A percentile compares a stretch with the other conserved stretches of the same genome.
These are phyloP conservation scores for Ormia ochracea DNA, from an alignment of 2,888 invertebrate species.

Conservation along the genomic window DNA sequence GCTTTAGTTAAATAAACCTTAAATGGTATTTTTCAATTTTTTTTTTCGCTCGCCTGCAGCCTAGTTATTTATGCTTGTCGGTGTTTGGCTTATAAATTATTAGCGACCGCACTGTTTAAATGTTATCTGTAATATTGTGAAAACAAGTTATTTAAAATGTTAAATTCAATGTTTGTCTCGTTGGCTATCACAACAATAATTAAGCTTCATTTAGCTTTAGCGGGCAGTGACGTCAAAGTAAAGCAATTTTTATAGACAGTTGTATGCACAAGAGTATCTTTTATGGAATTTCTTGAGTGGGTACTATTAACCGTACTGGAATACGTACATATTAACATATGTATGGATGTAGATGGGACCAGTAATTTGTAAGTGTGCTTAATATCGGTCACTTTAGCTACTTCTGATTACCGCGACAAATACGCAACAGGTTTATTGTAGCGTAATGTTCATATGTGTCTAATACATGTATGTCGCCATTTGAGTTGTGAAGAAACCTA, in stretches of 20 bases:
- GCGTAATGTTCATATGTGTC: neutral
- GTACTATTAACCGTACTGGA: too few species aligned
- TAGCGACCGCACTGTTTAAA: conserved; percentile 40
- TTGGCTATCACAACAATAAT: conserved; percentile 33
- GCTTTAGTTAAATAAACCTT: conserved; percentile 41
- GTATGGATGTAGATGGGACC: neutral
- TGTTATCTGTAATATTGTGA: conserved; percentile 49
- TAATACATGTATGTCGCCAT: too few species aligned
- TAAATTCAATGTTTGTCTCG: conserved; percentile 40
- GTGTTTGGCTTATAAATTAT: neutral
- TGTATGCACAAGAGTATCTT: neutral
- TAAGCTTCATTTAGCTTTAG: conserved; percentile 39
- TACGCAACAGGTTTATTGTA: conserved; percentile 32
- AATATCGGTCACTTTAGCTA: conserved; percentile 19
- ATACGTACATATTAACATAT: too few species aligned
- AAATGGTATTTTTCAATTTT: conserved; percentile 35
- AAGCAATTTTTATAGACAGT: neutral
- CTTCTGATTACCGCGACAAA: conserved; percentile 18
- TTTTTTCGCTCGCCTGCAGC: conserved; percentile 4
- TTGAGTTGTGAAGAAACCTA: too few species aligned
- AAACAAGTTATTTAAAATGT: conserved; percentile 59
- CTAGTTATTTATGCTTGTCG: conserved; percentile 7
- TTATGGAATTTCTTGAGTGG: neutral
- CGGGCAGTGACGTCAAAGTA: conserved; percentile 43
- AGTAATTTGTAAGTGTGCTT: neutral